Base-by-base conservation (phyloP, 1,140 invertebrate species). In the Monochamus saltuarius region DNA sequence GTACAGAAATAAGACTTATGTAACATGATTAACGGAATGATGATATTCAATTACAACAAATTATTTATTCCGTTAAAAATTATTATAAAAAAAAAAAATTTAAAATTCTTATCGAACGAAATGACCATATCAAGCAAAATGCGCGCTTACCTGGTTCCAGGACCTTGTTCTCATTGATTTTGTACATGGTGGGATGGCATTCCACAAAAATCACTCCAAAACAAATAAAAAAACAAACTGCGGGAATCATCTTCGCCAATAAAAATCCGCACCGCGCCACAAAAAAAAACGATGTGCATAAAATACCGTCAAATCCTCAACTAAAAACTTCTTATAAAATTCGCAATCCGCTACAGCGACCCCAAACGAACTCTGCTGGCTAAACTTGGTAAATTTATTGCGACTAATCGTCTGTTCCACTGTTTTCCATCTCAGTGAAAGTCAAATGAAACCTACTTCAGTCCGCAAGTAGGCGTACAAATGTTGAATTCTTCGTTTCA, bases 141-240 rank as follows among this genome's bases (percentile, higher is more conserved):
- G 22, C 22, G 22, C 22, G 22, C 9, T 13, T 51, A 51, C 49
- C 49, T 51, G 49, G 49, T 51, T 51, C 49, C 35, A 51, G 36
- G 36, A 51, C 17, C 17, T 51, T 51, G 35, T 51, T 51, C 17
- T 51, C 49, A 35, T 51, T 51, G 29, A 51, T 35, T n/a, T 51
- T 51, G n/a, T 51, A 51, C 49, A 51, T 51, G 13, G 49, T 51
- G 6, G 49, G 49, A 51, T 51, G 49, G n/a, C 35, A 35, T 51
- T 51, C 7, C 11, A 35, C 35, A 35, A 51, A 16, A 36, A 51
- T 37, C 7, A 29, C 29, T 4, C 34, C 11, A 14, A 51, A 51
- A 35, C 29, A n/a, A 36, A 51, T 2, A 11, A 51, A n/a, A 37
- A 35, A 51, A 35, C 29, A 51, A 13, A 51, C 49, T 51, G 9